Conservation (phyloP, 2,797 vertebrate species). For the Hemitrygon akajei region DNA sequence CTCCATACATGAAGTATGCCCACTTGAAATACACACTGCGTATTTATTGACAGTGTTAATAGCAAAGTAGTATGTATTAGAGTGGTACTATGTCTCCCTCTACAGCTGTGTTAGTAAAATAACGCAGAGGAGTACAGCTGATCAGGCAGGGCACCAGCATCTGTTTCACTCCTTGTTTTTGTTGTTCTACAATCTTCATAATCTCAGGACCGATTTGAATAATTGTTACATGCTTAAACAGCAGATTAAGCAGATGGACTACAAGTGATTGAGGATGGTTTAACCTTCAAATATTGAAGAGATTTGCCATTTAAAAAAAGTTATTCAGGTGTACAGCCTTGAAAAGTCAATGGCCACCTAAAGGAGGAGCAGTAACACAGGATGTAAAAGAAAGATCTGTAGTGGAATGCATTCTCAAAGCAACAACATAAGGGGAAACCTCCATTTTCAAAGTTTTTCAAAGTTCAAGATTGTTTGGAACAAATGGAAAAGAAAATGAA, state of each 20-base stretch:
- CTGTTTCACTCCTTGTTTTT: neutral
- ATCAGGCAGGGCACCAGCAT: neutral
- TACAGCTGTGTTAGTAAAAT: neutral
- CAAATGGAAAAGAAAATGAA: neutral
- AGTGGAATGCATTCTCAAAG: neutral
- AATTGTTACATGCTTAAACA: neutral
- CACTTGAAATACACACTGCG: neutral
- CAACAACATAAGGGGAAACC: neutral
- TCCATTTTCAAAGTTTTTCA: neutral
- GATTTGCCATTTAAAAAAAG: neutral
- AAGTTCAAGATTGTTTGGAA: neutral
- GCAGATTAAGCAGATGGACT: neutral
- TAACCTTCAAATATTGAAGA: neutral
- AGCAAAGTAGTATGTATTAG: no score
- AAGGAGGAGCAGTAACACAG: conserved; percentile 32
- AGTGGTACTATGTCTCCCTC: conserved; percentile 15
- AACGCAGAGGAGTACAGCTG: neutral
- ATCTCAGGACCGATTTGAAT: neutral
- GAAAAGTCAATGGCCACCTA: neutral
- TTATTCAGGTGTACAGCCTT: neutral
- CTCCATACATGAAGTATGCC: neutral
- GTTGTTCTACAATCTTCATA: neutral
- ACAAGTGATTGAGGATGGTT: neutral
- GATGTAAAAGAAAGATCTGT: neutral
- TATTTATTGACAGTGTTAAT: neutral